A percentile compares a stretch with the other conserved stretches of the same genome.
phyloP scores from a whole-genome alignment of 1,140 invertebrate genomes.

The Aphaenogaster rudis region DNA sequence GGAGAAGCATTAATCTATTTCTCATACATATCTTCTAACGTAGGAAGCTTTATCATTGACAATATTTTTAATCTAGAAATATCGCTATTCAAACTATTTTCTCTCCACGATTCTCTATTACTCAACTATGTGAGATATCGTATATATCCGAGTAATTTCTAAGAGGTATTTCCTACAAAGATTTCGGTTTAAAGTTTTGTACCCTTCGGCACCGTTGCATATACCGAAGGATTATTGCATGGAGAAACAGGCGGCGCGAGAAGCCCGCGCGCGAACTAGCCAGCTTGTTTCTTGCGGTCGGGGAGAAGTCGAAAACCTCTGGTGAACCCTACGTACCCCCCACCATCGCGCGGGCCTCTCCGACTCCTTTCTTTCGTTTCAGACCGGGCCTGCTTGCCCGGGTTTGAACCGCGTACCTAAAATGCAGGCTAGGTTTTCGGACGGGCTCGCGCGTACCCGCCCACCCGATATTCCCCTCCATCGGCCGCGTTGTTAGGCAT shows the following conservation, averaged over 20 bases:
- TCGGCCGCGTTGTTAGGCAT: conserved; percentile 83
- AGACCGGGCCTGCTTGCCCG: conserved; percentile 69
- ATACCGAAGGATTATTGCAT: conserved; percentile 26
- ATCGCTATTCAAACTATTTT: not conserved
- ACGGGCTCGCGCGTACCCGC: conserved; percentile 69
- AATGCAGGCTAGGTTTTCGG: conserved; percentile 84
- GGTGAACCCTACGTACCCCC: conserved; percentile 87
- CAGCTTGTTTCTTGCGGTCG: conserved; percentile 78
- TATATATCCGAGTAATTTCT: not conserved
- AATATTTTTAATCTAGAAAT: not conserved
- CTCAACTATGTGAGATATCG: not conserved
- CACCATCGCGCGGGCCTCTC: conserved; percentile 75
- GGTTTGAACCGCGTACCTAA: conserved; percentile 82
- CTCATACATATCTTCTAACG: not conserved
- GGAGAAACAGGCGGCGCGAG: conserved; percentile 27
- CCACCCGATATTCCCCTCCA: conserved; percentile 73
- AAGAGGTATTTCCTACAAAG: not conserved
- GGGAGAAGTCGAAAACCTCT: conserved; percentile 87
- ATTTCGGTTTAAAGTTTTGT: not conserved
- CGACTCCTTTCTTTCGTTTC: conserved; percentile 71
- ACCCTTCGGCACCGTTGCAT: not conserved
- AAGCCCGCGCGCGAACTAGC: conserved; percentile 82
- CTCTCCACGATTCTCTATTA: not conserved
- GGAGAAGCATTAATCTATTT: not conserved
- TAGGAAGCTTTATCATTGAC: not conserved